Percentiles rank a stretch among this genome's conserved stretches.
These are phyloP conservation scores for Eolophus roseicapilla DNA, from an alignment of 2,113 vertebrate genomes.

Conservation along the genomic window DNA sequence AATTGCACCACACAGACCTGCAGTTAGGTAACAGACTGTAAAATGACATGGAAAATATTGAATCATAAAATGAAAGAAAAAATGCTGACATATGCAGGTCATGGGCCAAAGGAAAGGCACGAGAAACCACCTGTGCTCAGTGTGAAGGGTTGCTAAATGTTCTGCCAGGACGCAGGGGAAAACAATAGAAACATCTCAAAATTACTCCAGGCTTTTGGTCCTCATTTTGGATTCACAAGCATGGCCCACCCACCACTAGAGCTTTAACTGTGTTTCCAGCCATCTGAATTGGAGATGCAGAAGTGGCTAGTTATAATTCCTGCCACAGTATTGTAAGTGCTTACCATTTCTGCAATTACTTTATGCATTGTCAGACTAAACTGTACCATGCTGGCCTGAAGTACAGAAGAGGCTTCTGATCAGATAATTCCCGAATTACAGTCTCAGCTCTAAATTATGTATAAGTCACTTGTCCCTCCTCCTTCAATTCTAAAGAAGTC, in stretches of 20 bases:
- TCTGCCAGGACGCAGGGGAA: neutral
- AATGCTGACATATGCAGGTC: no score
- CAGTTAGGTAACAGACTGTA: neutral
- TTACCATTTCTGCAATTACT: neutral
- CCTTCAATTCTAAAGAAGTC: neutral
- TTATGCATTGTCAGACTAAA: neutral
- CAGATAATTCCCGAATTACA: neutral
- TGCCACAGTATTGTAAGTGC: neutral
- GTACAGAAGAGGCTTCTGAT: neutral
- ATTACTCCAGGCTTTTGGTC: neutral
- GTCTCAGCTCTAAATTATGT: neutral
- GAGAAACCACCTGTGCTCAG: neutral
- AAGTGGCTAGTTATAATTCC: neutral
- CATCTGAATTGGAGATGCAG: neutral
- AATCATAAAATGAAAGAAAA: neutral
- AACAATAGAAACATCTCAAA: neutral
- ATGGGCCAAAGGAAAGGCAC: neutral
- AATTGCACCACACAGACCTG: neutral
- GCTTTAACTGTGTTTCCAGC: neutral
- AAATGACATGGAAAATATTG: neutral
- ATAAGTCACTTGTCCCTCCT: neutral
- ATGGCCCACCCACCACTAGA: no score
- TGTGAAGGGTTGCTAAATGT: neutral
- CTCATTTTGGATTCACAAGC: neutral
- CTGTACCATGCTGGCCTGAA: neutral